Evolutionary conservation across 2,888 invertebrate genomes (phyloP), one percentile per base, ranked within the genome.

Genomic region (Thecophora atra): DNA sequence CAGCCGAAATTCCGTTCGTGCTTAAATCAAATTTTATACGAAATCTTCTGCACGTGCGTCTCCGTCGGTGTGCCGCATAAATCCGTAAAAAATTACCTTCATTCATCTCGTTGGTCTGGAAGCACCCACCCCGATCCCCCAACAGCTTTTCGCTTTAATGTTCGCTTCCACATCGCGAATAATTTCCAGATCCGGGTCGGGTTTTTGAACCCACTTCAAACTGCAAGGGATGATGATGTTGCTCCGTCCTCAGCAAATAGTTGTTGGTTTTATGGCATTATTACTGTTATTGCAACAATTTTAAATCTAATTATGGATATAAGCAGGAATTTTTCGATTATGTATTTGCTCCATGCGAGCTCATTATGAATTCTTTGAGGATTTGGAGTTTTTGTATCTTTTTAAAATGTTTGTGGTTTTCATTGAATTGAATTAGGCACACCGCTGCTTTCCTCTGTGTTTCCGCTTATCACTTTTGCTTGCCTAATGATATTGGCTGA

Each of bases 261-360:
- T 44, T 65, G 17, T 65, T 15, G 19, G 24, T 8, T 19, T 64
- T 26, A n/a, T 42, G n/a, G n/a, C n/a, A n/a, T 65, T 24, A 7
- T 24, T 52, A 37, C 13, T 66, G 44, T 56, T 58, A 26, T 47
- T 60, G 28, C 60, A 60, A 44, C 26, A 69, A 30, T 69, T 44
- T 21, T 21, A 62, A 60, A 69, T 69, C 69, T 69, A 69, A 69
- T 69, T 51, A 69, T 62, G n/a, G n/a, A n/a, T n/a, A 37, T 69
- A 42, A 56, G 21, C 67, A 30, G 11, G 24, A 21, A n/a, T 58
- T 68, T 58, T 58, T n/a, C 26, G 68, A 56, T 44, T 56, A 24
- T 24, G 11, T 11, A 44, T 21, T 21, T 42, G 19, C 42, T 56
- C 24, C 56, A 44, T 37, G 15, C 11, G 56, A n/a, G 51, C 62